Conservation (phyloP, 1,140 invertebrate genomes). For the Parasteatoda tepidariorum region DNA sequence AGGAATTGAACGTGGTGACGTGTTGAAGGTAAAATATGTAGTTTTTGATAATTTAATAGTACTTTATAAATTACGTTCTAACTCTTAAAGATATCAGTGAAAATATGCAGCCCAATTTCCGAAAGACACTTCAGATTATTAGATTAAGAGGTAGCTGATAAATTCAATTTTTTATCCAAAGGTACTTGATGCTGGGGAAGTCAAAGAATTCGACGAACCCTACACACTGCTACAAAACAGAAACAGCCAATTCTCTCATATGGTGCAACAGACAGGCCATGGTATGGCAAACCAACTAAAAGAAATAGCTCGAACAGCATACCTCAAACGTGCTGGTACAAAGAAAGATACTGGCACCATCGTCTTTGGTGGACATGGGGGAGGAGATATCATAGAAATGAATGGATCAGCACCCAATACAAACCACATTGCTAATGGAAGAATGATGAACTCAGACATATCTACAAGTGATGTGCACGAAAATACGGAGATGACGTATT, state of each 20-base stretch:
- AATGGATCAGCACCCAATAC: not conserved
- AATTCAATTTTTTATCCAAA: too few species aligned
- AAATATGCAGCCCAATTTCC: too few species aligned
- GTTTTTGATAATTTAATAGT: too few species aligned
- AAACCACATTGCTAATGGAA: not conserved
- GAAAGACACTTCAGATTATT: too few species aligned
- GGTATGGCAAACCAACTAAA: constrained; percentile 55
- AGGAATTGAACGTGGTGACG: too few species aligned
- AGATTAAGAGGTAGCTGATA: too few species aligned
- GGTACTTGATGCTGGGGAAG: constrained; percentile 63
- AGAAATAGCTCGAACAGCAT: constrained; percentile 13
- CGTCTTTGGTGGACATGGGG: constrained; percentile 22
- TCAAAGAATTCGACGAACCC: constrained; percentile 78
- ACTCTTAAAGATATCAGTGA: too few species aligned
- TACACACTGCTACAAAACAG: constrained; percentile 74
- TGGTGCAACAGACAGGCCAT: constrained; percentile 56
- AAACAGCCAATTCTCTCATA: constrained; percentile 67
- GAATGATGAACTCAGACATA: not conserved
- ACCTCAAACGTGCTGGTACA: constrained; percentile 1
- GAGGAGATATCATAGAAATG: constrained; percentile 34
- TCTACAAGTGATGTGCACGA: constrained; percentile 23
- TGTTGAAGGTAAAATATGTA: too few species aligned
- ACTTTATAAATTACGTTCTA: too few species aligned
- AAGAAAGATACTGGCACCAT: not conserved
- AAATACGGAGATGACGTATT: constrained; percentile 48